A percentile compares a stretch with the other conserved stretches of the same genome.
These are phyloP conservation scores for Sphecodes monilicornis DNA, from an alignment of 2,888 invertebrate species.

Conservation along the genomic window DNA sequence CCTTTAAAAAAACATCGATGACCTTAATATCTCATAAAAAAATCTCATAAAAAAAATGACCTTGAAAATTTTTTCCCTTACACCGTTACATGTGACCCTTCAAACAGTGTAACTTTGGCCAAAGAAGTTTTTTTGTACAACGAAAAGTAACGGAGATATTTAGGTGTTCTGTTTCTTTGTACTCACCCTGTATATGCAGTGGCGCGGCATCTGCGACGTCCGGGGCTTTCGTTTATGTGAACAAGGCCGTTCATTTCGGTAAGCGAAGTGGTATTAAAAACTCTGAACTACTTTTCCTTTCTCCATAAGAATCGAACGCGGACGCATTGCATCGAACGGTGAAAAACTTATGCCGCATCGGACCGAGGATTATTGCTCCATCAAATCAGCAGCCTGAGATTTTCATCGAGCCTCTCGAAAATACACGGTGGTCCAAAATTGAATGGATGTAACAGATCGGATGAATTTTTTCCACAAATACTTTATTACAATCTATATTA, in stretches of 20 bases:
- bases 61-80: no score
- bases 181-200: constrained; percentile 13
- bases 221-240: constrained; percentile 1
- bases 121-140: no score
- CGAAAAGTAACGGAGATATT: no score
- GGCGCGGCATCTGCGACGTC: constrained; percentile 21
- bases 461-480: constrained; percentile 2
- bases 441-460: not conserved
- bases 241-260: constrained; percentile 45
- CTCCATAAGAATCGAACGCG: not conserved
- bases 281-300: constrained; percentile 7
- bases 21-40: no score
- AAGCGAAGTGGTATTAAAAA: not conserved
- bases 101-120: no score
- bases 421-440: no score
- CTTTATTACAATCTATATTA: constrained; percentile 34
- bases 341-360: not conserved
- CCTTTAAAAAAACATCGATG: no score
- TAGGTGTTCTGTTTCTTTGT: no score
- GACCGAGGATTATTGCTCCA: not conserved
- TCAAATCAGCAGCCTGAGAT: no score
- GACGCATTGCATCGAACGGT: not conserved
- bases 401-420: no score
- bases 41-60: no score
- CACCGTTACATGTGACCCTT: no score